Evolutionary conservation across 2,113 vertebrate species (phyloP), one percentile per base, ranked within the genome.

Genomic region (Lycaon pictus): DNA sequence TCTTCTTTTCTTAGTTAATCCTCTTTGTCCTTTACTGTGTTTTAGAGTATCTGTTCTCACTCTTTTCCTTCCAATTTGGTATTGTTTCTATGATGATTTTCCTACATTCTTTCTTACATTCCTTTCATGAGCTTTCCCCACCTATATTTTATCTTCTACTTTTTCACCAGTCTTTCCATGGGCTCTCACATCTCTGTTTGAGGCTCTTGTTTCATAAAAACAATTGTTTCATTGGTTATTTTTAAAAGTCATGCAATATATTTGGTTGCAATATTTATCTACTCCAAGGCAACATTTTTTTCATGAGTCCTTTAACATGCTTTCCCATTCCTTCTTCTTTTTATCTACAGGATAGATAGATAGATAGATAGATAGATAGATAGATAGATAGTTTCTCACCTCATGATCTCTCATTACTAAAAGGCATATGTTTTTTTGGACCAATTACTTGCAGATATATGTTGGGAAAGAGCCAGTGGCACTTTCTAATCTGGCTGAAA

Each of bases 171-270:
- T 6, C 76, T 71, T 92, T 62, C 62, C 8, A 19, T 51, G 19
- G 58, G 19, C 11, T 93, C 11, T 81, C 80, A 16, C 32, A 93
- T 74, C 20, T 90, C 90, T 90, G 22, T n/a, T 48, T 90, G 62
- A 90, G 81, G 72, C 17, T 88, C 53, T 80, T 85, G 23, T 85
- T 65, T 81, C 93, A 85, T 72, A 76, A 81, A 87, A 92, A 7
- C 43, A 62, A 23, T 60, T 69, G 25, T 35, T 71, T 69, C 55
- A 58, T 32, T 65, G 55, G 13, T 55, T 82, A 32, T 88, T 76
- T 92, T 79, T 53, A 72, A 81, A 80, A 90, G 72, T 6, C 48
- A 81, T 22, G 13, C 23, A 81, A 37, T 74, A n/a, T 32, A 85
- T 72, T 74, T 72, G 32, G 2, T 88, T 3, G 5, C 67, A 74